Base-by-base conservation (phyloP, 2,888 invertebrate species). In the Heliconius ismenius region DNA sequence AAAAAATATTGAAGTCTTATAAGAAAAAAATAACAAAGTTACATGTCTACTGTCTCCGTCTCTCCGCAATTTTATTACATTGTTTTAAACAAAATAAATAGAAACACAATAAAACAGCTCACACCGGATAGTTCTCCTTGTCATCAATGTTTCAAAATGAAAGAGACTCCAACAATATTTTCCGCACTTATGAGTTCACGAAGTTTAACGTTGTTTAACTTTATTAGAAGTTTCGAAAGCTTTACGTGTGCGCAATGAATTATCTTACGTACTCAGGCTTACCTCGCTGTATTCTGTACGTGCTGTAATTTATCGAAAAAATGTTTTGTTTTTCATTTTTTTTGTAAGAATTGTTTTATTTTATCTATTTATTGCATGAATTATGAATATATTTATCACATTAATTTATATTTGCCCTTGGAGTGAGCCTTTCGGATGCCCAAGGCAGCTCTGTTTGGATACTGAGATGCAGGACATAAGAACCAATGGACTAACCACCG, bases 201-300 rank as follows among this genome's bases (percentile, higher is more conserved):
- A 84, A 86, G 82, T 85, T 83, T 79, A 75, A 79, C 81, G 79
- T 83, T 83, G 84, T 84, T 85, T 83, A 84, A 86, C 86, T 87
- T 87, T 86, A 81, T 83, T 78, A 81, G 81, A 85, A 86, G 83
- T 88, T 88, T 80, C 79, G 79, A 78, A 79, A 78, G 76, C 73
- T 77, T 76, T 81, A 83, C 82, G 81, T 81, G 79, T 78, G 81
- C 83, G 78, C 81, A 82, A 82, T 77, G 80, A 78, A 86, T 88
- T 87, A 88, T 88, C 86, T 86, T 81, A 79, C 82, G 82, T 74
- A 65, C 64, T 73, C 43, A 73, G 62, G 39, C 39, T 73, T 60
- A 43, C 73, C 63, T 58, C 43, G 73, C 62, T 63, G 43, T 73
- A 70, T 70, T 58, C 43, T 63, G 18, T 73, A 63, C 63, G 73